Evolutionary conservation across 2,888 invertebrate genomes (phyloP).

Genomic region (Agrotis puta): DNA sequence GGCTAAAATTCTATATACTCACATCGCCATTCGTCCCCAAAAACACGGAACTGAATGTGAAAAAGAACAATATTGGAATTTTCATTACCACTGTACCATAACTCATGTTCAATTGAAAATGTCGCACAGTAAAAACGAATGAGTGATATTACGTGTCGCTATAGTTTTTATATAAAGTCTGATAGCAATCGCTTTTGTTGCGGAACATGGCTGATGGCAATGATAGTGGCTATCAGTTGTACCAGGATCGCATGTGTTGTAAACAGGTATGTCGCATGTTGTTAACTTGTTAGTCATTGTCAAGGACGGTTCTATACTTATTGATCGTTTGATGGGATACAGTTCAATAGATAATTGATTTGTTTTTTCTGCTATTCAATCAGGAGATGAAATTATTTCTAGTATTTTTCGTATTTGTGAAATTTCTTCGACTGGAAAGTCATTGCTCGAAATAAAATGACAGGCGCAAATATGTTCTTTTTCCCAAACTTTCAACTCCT

Average conservation of each 20-base stretch:
- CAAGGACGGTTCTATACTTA: constrained; percentile 48
- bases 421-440: too few relatives aligned
- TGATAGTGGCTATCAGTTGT: constrained; percentile 48
- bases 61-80: constrained; percentile 42
- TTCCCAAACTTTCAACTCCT: too few relatives aligned
- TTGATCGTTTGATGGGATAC: constrained; percentile 10
- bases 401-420: too few relatives aligned
- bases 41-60: constrained; percentile 32
- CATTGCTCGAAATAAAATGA: constrained; percentile 4
- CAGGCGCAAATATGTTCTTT: constrained; percentile 2
- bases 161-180: constrained; percentile 69
- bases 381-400: not conserved
- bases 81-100: constrained; percentile 46
- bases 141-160: constrained; percentile 31
- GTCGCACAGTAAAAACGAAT: constrained; percentile 37
- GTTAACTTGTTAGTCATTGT: constrained; percentile 43
- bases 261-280: constrained; percentile 55
- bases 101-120: constrained; percentile 49
- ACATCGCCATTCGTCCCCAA: constrained; percentile 50
- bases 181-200: constrained; percentile 73
- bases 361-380: constrained; percentile 7
- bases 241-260: constrained; percentile 60
- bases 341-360: not conserved
- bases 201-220: constrained; percentile 54
- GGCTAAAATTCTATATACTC: constrained; percentile 30